Evolutionary conservation across 2,113 vertebrate species (phyloP).

Genomic region (Bufo gargarizans): DNA sequence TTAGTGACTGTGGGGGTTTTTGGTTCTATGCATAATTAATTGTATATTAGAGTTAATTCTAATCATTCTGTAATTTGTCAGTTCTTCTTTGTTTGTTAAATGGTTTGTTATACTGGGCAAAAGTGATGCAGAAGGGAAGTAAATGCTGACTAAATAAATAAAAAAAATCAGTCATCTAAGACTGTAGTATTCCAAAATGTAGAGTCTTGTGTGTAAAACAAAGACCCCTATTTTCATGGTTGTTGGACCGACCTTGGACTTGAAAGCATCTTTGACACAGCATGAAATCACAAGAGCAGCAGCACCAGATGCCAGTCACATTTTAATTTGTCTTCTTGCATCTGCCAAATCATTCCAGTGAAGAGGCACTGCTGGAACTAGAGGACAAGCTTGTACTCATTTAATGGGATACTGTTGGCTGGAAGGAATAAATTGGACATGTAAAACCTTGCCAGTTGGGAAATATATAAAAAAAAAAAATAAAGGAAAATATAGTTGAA

Average conservation of each 20-base stretch:
- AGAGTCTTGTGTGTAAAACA: constrained; percentile 34
- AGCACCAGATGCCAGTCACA: constrained; percentile 46
- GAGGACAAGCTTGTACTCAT: constrained; percentile 46
- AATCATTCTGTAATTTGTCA: too few species aligned
- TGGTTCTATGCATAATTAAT: too few species aligned
- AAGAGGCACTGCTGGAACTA: constrained; percentile 40
- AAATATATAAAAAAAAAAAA: neutral
- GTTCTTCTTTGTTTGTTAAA: neutral
- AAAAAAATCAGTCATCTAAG: constrained; percentile 11
- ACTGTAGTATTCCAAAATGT: constrained; percentile 8
- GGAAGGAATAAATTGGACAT: constrained; percentile 36
- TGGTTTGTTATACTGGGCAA: neutral
- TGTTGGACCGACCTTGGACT: constrained; percentile 37
- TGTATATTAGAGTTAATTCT: too few species aligned
- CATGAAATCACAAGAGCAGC: constrained; percentile 45
- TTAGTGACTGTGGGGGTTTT: too few species aligned
- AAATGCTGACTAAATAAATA: neutral
- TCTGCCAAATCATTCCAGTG: constrained; percentile 46
- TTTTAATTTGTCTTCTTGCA: constrained; percentile 46
- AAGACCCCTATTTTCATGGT: constrained; percentile 44
- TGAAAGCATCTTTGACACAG: constrained; percentile 48
- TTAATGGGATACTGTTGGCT: constrained; percentile 45
- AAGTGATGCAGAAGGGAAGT: neutral
- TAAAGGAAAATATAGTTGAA: constrained; percentile 22
- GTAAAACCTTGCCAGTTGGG: neutral